Conservation (phyloP, 2,888 invertebrate genomes). For the Ditylenchus weischeri region DNA sequence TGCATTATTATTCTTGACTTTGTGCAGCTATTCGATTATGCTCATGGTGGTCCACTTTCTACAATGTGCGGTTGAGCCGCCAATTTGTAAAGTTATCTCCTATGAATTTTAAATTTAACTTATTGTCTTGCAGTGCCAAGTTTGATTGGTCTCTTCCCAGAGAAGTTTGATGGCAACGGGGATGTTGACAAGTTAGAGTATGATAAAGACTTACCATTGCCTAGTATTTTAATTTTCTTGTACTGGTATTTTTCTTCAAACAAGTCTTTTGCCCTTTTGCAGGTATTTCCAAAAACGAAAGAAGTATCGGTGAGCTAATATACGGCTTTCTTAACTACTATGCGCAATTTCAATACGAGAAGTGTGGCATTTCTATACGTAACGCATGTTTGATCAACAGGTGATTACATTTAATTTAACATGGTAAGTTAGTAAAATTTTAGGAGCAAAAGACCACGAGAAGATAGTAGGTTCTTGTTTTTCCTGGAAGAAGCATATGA, state of each 20-base stretch:
- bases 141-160: constrained; percentile 37
- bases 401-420: constrained; percentile 3
- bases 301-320: constrained; percentile 44
- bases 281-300: constrained; percentile 21
- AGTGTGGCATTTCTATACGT: constrained; percentile 41
- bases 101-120: no score
- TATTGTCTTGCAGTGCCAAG: constrained; percentile 40
- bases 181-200: constrained; percentile 22
- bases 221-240: constrained; percentile 6
- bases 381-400: constrained; percentile 24
- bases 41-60: constrained; percentile 54
- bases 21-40: constrained; percentile 47
- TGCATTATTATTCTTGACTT: background rate
- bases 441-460: constrained; percentile 3
- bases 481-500: constrained; percentile 37
- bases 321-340: constrained; percentile 55
- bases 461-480: constrained; percentile 24
- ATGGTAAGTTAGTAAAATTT: background rate
- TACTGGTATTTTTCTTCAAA: background rate
- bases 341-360: constrained; percentile 41
- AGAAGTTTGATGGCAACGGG: constrained; percentile 22
- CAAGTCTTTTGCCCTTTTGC: background rate
- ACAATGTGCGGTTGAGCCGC: constrained; percentile 50
- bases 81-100: constrained; percentile 29
- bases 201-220: constrained; percentile 11